Evolutionary conservation across 2,113 vertebrate species (phyloP).

Genomic region (Gobio gobio): DNA sequence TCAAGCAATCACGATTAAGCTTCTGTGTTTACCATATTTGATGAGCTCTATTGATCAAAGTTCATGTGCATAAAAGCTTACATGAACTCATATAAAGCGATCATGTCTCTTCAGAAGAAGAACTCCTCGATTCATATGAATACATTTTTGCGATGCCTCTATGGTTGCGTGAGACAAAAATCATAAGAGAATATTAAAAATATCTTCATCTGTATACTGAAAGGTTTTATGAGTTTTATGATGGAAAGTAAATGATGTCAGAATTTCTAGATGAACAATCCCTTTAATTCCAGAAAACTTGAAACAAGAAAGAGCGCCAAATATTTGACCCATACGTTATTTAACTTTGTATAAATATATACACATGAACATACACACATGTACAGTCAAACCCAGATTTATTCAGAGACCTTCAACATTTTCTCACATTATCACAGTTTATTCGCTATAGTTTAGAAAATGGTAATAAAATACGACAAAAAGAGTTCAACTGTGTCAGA

Average conservation of each 20-base stretch:
- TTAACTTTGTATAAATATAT: constrained; percentile 25
- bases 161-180: not conserved
- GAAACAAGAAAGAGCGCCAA: not conserved
- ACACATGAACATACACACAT: not conserved
- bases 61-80: not conserved
- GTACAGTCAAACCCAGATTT: too few relatives aligned
- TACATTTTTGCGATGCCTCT: not conserved
- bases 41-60: not conserved
- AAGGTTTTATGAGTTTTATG: not conserved
- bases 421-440: too few relatives aligned
- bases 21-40: not conserved
- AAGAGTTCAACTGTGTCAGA: too few relatives aligned
- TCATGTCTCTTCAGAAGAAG: not conserved
- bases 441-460: too few relatives aligned
- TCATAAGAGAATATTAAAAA: not conserved
- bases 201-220: not conserved
- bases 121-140: not conserved
- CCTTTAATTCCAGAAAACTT: not conserved
- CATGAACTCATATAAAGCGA: not conserved
- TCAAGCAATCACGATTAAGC: not conserved
- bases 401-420: too few relatives aligned
- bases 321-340: not conserved
- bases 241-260: not conserved
- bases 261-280: not conserved
- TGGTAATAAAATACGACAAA: too few relatives aligned